phyloP scores from a whole-genome alignment of 2,113 vertebrate genomes.

The Hydropotes inermis region DNA sequence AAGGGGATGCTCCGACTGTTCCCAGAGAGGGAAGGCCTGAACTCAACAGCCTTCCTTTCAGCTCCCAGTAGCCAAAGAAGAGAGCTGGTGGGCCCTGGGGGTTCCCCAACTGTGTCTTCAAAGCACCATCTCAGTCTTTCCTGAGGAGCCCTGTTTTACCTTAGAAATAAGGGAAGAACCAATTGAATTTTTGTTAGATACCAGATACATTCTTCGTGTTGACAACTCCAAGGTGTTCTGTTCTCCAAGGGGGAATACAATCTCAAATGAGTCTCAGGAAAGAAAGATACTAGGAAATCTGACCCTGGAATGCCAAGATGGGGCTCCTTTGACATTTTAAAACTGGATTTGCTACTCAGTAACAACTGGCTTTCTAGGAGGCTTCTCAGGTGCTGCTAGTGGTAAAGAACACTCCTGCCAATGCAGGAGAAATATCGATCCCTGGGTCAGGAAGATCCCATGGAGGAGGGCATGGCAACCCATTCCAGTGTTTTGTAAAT shows the following conservation, averaged over 20 bases:
- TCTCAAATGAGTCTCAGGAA: background rate
- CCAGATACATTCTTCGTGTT: background rate
- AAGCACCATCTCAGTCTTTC: background rate
- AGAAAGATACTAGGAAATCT: background rate
- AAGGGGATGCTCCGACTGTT: background rate
- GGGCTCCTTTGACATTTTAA: background rate
- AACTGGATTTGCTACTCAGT: background rate
- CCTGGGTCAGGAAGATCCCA: background rate
- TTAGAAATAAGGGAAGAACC: background rate
- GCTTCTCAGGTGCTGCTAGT: background rate
- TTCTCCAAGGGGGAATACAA: background rate
- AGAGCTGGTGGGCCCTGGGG: background rate
- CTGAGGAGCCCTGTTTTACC: background rate
- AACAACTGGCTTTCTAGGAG: background rate
- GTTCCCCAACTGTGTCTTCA: background rate
- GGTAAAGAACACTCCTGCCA: background rate
- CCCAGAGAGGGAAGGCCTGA: background rate
- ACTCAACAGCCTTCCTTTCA: background rate
- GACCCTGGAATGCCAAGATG: background rate
- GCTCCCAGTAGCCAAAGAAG: background rate
- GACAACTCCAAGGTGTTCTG: background rate
- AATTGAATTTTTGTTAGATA: background rate
- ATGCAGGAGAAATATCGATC: background rate
- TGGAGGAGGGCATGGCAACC: background rate
- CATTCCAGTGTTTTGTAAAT: background rate